phyloP scores from a whole-genome alignment of 2,888 invertebrate species.

The Drosophila parthenogenetica region DNA sequence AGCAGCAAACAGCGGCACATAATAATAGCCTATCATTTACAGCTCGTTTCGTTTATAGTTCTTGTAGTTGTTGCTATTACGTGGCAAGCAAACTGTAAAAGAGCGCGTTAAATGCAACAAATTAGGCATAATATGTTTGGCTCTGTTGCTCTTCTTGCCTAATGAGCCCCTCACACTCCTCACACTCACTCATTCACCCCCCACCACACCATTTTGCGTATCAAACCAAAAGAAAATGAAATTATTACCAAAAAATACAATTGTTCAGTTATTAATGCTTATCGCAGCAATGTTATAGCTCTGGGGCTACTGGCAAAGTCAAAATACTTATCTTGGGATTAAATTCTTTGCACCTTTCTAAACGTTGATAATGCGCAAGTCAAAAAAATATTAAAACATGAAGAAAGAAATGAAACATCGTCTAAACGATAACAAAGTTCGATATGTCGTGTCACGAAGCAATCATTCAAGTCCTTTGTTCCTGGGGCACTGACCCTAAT shows the following conservation, averaged over 20 bases:
- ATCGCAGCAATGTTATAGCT: slow-evolving; percentile 43
- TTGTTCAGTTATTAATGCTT: slow-evolving; percentile 36
- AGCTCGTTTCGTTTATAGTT: slow-evolving; percentile 42
- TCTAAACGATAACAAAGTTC: background rate
- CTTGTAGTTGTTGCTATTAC: slow-evolving; percentile 31
- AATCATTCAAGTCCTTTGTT: slow-evolving; percentile 11
- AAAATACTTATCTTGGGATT: slow-evolving; percentile 49
- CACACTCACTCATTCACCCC: background rate
- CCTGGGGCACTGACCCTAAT: too few relatives aligned
- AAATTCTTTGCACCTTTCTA: slow-evolving; percentile 62
- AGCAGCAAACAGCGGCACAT: slow-evolving; percentile 49
- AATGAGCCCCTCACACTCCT: slow-evolving; percentile 27
- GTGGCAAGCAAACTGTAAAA: slow-evolving; percentile 28
- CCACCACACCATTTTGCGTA: slow-evolving; percentile 18
- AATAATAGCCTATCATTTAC: slow-evolving; percentile 62
- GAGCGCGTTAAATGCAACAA: slow-evolving; percentile 48
- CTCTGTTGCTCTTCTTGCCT: slow-evolving; percentile 32
- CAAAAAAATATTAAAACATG: background rate
- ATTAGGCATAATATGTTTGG: slow-evolving; percentile 44
- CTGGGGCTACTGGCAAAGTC: slow-evolving; percentile 33
- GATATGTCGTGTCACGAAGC: background rate
- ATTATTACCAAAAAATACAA: slow-evolving; percentile 11
- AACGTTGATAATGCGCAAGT: slow-evolving; percentile 9
- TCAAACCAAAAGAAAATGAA: slow-evolving; percentile 21
- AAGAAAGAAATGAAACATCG: background rate